Conservation (phyloP, 1,140 invertebrate species). For the Drosophila bocqueti region DNA sequence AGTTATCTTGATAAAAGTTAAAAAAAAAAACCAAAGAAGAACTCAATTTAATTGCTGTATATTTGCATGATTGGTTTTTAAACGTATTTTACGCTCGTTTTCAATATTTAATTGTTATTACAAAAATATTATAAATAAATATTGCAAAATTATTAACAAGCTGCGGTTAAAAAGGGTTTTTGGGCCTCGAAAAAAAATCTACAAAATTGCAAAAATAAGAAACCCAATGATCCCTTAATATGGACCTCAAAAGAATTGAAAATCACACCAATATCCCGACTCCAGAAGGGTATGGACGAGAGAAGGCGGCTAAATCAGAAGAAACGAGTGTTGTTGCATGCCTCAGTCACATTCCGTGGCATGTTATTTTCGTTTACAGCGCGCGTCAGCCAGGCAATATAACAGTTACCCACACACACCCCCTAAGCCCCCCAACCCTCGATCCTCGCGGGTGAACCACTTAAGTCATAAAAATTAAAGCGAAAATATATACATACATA, state of each 20-base stretch:
- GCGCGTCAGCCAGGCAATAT: conserved; percentile 77
- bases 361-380: conserved; percentile 74
- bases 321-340: conserved; percentile 58
- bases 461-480: conserved; percentile 81
- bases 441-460: conserved; percentile 47
- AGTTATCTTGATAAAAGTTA: no score
- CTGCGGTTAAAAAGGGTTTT: no score
- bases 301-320: conserved; percentile 46
- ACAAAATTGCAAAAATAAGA: not conserved
- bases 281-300: not conserved
- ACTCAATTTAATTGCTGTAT: no score
- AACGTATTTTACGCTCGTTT: no score
- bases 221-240: not conserved
- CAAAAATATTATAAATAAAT: no score
- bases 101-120: no score
- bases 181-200: not conserved
- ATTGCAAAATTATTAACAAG: no score
- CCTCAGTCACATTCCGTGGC: conserved; percentile 76
- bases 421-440: not conserved
- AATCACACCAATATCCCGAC: not conserved
- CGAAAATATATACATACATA: conserved; percentile 31
- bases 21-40: no score
- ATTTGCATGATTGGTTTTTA: no score
- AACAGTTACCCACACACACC: conserved; percentile 56
- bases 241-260: not conserved